Evolutionary conservation across 2,797 vertebrate species (phyloP), one percentile per base, ranked within the genome.

Genomic region (Rhinophrynus dorsalis): DNA sequence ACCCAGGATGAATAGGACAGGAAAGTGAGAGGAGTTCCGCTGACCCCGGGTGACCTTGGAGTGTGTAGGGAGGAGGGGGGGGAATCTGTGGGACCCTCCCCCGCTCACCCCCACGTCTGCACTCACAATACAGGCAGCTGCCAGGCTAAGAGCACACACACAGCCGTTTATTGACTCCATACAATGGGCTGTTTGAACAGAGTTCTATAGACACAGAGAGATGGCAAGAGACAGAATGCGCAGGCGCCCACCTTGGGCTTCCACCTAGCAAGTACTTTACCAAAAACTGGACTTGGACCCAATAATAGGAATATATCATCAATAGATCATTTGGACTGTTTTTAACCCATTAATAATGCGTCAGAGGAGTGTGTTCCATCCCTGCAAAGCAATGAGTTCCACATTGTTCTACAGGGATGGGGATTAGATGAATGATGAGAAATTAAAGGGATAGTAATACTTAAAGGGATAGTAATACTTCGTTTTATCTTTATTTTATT

Each of bases 161-260:
- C 82, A 80, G 85, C 91, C 90, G 93, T 93, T 92, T 90, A 92
- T 89, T 93, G 93, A 93, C 90, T 90, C 82, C 83, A 87, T 77
- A 86, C 84, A 90, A 89, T 87, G 82, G 84, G 77, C 75, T 83
- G 87, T 87, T 90, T 91, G 85, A 88, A 88, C 88, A 90, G 83
- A 76, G 83, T 89, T 86, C 85, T 76, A 80, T 68, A 79, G 76
- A 56, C 30, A 10, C 42, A 4, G 59, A 7, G 37, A 70, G 67
- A 81, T 66, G 23, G 40, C 60, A 50, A 65, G 68, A 47, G 29
- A 62, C 56, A 33, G 57, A 56, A 44, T 18, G 38, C 6, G 9
- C 35, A 47, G 67, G 29, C 15, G 47, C 20, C 12, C 24, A 15
- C 15, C 32, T 45, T 24, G 29, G 32, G 23, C 51, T 27, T 20